These are phyloP conservation scores for Drosophila trichaetosa DNA, from an alignment of 2,888 invertebrate species.

Conservation along the genomic window DNA sequence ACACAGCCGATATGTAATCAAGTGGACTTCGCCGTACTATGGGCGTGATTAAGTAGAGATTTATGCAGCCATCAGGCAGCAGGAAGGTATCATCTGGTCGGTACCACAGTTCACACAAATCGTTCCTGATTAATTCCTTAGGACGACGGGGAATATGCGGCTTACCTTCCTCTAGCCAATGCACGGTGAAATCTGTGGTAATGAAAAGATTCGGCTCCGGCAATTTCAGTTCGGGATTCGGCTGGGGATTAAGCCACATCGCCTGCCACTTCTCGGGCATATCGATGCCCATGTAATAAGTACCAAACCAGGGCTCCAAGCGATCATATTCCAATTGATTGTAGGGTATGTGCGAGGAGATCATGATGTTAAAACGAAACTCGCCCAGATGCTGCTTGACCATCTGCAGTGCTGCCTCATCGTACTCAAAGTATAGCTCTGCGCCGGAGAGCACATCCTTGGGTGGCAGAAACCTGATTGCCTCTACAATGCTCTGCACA, in stretches of 20 bases:
- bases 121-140: constrained; percentile 86
- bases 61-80: constrained; percentile 91
- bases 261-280: constrained; percentile 87
- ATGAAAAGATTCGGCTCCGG: constrained; percentile 91
- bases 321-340: constrained; percentile 86
- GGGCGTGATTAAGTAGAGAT: constrained; percentile 90
- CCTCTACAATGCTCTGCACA: constrained; percentile 91
- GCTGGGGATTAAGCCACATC: constrained; percentile 87
- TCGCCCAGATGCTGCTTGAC: constrained; percentile 75
- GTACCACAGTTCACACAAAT: constrained; percentile 91
- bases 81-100: constrained; percentile 93
- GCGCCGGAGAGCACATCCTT: constrained; percentile 92
- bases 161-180: constrained; percentile 76
- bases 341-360: constrained; percentile 82
- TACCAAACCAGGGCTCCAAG: constrained; percentile 93
- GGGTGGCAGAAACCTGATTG: constrained; percentile 92
- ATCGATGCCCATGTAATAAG: constrained; percentile 89
- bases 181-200: constrained; percentile 88
- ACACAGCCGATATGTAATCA: constrained; percentile 88
- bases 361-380: constrained; percentile 83
- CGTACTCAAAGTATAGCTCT: constrained; percentile 90
- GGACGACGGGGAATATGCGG: constrained; percentile 86
- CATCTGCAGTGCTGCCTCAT: constrained; percentile 86
- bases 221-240: constrained; percentile 87
- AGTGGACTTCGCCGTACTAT: constrained; percentile 87